phyloP scores from a whole-genome alignment of 35 echinoderm and acorn worm species.

The Apostichopus parvimensis region DNA sequence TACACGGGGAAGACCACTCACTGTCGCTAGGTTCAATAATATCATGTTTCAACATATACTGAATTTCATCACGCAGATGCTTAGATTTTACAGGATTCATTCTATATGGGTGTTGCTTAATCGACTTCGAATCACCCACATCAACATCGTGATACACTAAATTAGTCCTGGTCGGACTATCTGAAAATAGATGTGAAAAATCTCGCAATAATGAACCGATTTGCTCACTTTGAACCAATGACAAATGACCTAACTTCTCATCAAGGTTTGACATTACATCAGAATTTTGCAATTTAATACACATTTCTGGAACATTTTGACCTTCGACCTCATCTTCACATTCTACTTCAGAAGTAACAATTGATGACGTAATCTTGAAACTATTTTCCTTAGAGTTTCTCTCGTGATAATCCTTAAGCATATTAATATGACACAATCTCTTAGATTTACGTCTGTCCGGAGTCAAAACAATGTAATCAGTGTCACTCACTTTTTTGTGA shows the following conservation, averaged over 20 bases:
- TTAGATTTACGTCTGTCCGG: neutral
- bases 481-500: constrained; percentile 36
- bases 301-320: no score
- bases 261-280: constrained; percentile 44
- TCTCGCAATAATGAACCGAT: neutral
- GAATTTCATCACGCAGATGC: neutral
- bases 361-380: no score
- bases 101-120: constrained; percentile 58
- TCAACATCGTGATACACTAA: constrained; percentile 65
- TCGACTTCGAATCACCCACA: constrained; percentile 37
- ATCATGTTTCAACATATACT: constrained; percentile 63
- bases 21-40: neutral
- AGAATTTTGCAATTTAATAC: constrained; percentile 26
- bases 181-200: constrained; percentile 48
- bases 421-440: constrained; percentile 73
- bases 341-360: no score
- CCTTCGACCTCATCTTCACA: no score
- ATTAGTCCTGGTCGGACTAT: constrained; percentile 51
- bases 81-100: neutral
- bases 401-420: neutral
- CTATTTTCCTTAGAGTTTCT: no score
- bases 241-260: constrained; percentile 49
- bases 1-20: no score
- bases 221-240: constrained; percentile 10
- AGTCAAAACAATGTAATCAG: constrained; percentile 20